Conservation (phyloP, 2,888 invertebrate species). For the Timandra comae region DNA sequence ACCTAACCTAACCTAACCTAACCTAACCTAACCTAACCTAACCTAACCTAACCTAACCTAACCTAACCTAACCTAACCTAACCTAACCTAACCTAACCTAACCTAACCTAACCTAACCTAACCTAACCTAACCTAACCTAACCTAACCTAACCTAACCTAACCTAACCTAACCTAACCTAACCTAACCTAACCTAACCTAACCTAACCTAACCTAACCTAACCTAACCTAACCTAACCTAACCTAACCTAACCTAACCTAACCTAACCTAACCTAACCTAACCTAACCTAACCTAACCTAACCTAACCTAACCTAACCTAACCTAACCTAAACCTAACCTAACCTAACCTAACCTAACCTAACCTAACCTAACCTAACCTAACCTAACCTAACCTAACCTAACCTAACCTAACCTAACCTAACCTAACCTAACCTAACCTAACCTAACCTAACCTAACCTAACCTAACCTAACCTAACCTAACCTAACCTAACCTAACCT, state of each 20-base stretch:
- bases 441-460: slow-evolving; percentile 10
- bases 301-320: slow-evolving; percentile 8
- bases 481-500: slow-evolving; percentile 8
- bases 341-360: slow-evolving; percentile 7
- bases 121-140: slow-evolving; percentile 12
- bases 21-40: slow-evolving; percentile 10
- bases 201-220: slow-evolving; percentile 9
- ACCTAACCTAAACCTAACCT: no score
- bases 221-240: slow-evolving; percentile 9
- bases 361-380: slow-evolving; percentile 6
- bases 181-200: slow-evolving; percentile 9
- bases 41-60: slow-evolving; percentile 15
- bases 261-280: slow-evolving; percentile 7
- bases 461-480: slow-evolving; percentile 2
- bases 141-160: slow-evolving; percentile 12
- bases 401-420: slow-evolving; percentile 7
- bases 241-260: slow-evolving; percentile 9
- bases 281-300: slow-evolving; percentile 8
- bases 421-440: slow-evolving; percentile 9
- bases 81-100: slow-evolving; percentile 9
- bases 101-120: slow-evolving; percentile 9
- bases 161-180: slow-evolving; percentile 11
- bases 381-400: slow-evolving; percentile 9
- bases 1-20: slow-evolving; percentile 8
- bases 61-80: slow-evolving; percentile 8